Conservation (phyloP, 2,888 invertebrate genomes). For the Ennomos quercinarius region DNA sequence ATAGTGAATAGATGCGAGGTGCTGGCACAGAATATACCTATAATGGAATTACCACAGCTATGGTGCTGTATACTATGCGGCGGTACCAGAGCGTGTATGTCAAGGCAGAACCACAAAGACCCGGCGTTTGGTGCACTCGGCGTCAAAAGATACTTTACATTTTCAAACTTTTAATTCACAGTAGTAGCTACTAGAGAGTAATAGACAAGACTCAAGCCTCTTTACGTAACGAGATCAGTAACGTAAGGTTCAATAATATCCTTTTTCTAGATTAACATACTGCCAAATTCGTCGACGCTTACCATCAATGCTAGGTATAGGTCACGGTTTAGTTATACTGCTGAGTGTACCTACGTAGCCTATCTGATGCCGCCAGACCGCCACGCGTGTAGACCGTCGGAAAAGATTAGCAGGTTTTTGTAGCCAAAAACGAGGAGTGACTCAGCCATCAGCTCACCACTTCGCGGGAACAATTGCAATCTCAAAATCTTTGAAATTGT, state of each 20-base stretch:
- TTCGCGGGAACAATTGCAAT: conserved; percentile 23
- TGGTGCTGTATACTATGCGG: conserved; percentile 19
- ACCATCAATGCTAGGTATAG: no score
- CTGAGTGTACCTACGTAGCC: no score
- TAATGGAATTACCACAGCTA: no score
- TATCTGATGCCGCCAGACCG: conserved; percentile 32
- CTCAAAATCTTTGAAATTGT: conserved; percentile 5
- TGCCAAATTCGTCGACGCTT: no score
- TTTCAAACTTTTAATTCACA: no score
- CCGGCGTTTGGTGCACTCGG: neutral
- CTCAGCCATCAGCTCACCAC: conserved; percentile 24
- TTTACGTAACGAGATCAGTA: no score
- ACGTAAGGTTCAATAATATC: no score
- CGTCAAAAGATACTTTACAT: no score
- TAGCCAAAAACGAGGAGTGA: conserved; percentile 24
- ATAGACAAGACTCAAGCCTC: no score
- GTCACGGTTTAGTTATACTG: no score
- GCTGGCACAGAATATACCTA: neutral
- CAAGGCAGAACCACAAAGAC: conserved; percentile 30
- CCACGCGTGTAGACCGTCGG: conserved; percentile 25
- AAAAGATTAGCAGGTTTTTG: conserved; percentile 31
- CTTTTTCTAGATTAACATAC: no score
- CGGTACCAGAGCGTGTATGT: conserved; percentile 33
- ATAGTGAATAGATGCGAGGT: conserved; percentile 20
- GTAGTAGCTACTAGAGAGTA: no score